Conservation (phyloP, 2,888 invertebrate species). For the Cataglyphis cursor region DNA sequence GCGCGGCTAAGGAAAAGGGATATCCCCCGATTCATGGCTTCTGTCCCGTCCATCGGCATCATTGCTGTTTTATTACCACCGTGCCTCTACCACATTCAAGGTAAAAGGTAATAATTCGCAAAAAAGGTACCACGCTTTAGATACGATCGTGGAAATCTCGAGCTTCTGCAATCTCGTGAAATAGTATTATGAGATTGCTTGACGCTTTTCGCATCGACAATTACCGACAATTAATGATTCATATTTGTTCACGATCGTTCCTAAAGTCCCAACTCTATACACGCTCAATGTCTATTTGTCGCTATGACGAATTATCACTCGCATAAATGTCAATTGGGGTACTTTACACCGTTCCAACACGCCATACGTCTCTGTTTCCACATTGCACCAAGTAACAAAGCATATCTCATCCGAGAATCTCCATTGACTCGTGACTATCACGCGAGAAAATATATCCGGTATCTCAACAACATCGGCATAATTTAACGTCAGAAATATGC, state of each 20-base stretch:
- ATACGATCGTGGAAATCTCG: slow-evolving; percentile 68
- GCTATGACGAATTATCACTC: slow-evolving; percentile 51
- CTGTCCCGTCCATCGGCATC: slow-evolving; percentile 85
- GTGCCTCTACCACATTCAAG: slow-evolving; percentile 84
- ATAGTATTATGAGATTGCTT: slow-evolving; percentile 2
- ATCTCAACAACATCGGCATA: slow-evolving; percentile 57
- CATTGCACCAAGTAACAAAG: slow-evolving; percentile 62
- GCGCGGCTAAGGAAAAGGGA: slow-evolving; percentile 83
- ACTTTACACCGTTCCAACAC: slow-evolving; percentile 46
- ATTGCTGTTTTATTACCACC: slow-evolving; percentile 84
- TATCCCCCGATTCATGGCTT: slow-evolving; percentile 84
- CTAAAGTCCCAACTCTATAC: slow-evolving; percentile 69
- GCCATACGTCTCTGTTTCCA: slow-evolving; percentile 55
- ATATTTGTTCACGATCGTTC: slow-evolving; percentile 65
- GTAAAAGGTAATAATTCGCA: slow-evolving; percentile 82
- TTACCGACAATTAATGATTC: slow-evolving; percentile 19
- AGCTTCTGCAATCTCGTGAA: neutral
- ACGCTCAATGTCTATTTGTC: slow-evolving; percentile 72
- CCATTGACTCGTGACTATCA: slow-evolving; percentile 67
- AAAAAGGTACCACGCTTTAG: slow-evolving; percentile 73
- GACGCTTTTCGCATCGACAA: slow-evolving; percentile 2
- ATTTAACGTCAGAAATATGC: slow-evolving; percentile 68
- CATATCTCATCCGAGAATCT: slow-evolving; percentile 44
- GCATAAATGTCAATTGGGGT: slow-evolving; percentile 55
- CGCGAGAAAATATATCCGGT: slow-evolving; percentile 54